phyloP scores from a whole-genome alignment of 2,113 vertebrate species.

The Zeus faber region DNA sequence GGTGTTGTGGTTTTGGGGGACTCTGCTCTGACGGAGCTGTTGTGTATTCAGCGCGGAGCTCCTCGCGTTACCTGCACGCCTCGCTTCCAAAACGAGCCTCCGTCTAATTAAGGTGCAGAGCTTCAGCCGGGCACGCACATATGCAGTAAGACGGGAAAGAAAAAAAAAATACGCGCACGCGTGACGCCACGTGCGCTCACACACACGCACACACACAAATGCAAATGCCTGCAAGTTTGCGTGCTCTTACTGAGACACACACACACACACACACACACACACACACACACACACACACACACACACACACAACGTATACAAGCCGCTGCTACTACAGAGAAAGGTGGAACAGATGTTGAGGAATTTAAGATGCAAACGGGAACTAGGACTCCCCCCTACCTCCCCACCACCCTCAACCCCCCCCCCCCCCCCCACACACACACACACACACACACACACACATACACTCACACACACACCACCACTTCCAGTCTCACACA shows the following conservation, averaged over 20 bases:
- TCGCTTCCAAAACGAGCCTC: constrained; percentile 63
- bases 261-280: background rate
- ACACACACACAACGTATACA: constrained; percentile 25
- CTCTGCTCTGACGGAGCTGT: constrained; percentile 13
- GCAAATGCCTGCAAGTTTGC: too few species aligned
- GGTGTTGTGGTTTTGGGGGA: too few species aligned
- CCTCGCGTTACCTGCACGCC: constrained; percentile 55
- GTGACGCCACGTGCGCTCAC: too few species aligned
- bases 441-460: constrained; percentile 41
- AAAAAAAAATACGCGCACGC: too few species aligned
- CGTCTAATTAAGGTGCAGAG: constrained; percentile 71
- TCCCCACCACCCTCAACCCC: constrained; percentile 32
- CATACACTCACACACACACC: constrained; percentile 44
- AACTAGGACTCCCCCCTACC: constrained; percentile 56
- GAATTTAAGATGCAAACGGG: constrained; percentile 85
- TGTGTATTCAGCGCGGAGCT: too few species aligned
- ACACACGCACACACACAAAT: constrained; percentile 1
- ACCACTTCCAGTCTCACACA: constrained; percentile 42
- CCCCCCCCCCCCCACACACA: constrained; percentile 21
- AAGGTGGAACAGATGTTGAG: constrained; percentile 86
- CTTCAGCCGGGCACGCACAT: constrained; percentile 64
- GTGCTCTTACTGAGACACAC: background rate
- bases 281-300: constrained; percentile 33
- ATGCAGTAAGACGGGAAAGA: constrained; percentile 49
- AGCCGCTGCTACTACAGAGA: constrained; percentile 56